Evolutionary conservation across 2,113 vertebrate species (phyloP).

Genomic region (Indri indri): DNA sequence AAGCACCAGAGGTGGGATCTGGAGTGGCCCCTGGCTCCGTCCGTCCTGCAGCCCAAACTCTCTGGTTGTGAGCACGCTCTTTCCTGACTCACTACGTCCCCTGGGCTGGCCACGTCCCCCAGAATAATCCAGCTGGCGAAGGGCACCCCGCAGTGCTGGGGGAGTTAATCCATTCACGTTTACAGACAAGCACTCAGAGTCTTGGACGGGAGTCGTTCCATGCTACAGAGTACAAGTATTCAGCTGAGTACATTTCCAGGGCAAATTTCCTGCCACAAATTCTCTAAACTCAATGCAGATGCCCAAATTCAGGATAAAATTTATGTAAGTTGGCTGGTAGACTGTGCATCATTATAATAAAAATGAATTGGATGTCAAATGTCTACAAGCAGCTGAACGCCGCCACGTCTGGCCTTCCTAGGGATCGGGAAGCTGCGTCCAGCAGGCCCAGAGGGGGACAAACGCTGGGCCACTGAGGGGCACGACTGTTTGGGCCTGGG

Average conservation of each 20-base stretch:
- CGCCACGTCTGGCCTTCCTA: not conserved
- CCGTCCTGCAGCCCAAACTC: not conserved
- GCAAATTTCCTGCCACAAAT: conserved; percentile 56
- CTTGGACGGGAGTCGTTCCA: conserved; percentile 48
- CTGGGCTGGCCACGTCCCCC: conserved; percentile 57
- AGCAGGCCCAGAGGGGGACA: not conserved
- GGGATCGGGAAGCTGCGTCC: not conserved
- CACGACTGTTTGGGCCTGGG: not conserved
- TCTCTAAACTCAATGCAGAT: conserved; percentile 70
- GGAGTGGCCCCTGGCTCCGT: not conserved
- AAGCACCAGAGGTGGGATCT: not conserved
- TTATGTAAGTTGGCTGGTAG: conserved; percentile 63
- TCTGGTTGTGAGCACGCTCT: not conserved
- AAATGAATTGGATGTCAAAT: conserved; percentile 65
- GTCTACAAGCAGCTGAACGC: not conserved
- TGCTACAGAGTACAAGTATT: conserved; percentile 40
- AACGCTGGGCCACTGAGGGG: not conserved
- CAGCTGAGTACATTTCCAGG: conserved; percentile 64
- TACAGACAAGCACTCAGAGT: conserved; percentile 53
- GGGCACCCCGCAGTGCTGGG: not conserved
- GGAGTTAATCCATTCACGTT: conserved; percentile 72
- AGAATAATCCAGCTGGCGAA: conserved; percentile 65
- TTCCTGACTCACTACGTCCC: conserved; percentile 52
- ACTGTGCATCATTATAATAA: conserved; percentile 24
- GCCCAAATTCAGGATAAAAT: conserved; percentile 62